Base-by-base conservation (phyloP, 2,113 vertebrate species). In the Silurus glanis region DNA sequence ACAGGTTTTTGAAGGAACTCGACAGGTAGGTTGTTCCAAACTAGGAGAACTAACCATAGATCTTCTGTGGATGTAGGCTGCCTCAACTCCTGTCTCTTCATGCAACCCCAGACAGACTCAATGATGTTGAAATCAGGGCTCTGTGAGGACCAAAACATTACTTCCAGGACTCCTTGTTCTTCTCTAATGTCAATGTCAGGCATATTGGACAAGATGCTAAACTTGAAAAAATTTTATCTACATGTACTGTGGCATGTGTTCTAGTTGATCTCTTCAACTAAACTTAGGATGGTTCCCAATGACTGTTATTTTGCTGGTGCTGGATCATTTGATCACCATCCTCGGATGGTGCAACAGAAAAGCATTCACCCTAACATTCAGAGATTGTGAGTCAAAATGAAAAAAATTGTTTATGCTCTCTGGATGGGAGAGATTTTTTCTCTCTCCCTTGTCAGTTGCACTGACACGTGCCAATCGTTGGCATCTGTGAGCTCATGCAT, bases 401-500 rank as follows among this genome's bases (percentile, higher is more conserved):
- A 21, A 19, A 28, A 55, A 83, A 10, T 55, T 28, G 25, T 55
- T 67, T 2, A 9, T 83, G 49, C 14, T 28, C 62, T 69, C 62
- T 67, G n/a, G 13, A 3, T 45, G 25, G 9, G 28, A 79, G 55
- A 17, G 16, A 79, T 80, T 80, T 76, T 4, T 6, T 51, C 49
- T 76, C 23, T 55, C 74, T 47, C 12, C 9, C 49, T 51, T 55
- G 49, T 79, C 75, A 79, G 1, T 79, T 19, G 21, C 9, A 59
- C 16, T 80, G 78, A 59, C 25, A 59, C 55, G 10, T 19, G 55
- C 78, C 55, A 80, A 59, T 80, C 55, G 1, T 12, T 2, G 17
- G 25, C 25, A 59, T 59, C 78, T 79, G 25, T 79, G 6, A 58
- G 76, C 76, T 58, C 55, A 80, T 80, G 55, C 55, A 59, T 80